phyloP scores from a whole-genome alignment of 2,113 vertebrate genomes.

The Syrmaticus mikado region DNA sequence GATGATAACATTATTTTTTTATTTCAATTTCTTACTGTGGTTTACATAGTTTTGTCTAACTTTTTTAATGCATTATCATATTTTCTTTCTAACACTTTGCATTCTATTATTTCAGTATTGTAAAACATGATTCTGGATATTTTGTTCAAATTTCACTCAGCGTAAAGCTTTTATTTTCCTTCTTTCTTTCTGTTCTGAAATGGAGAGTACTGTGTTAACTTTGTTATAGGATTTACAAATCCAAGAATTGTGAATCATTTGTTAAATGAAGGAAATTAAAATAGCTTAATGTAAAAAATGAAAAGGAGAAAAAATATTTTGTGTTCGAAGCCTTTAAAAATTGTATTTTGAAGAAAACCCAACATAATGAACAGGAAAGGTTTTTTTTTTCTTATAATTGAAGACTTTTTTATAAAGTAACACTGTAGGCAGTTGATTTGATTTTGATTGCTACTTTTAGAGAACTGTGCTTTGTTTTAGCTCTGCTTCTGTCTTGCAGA shows the following conservation, averaged over 20 bases:
- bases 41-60: not conserved
- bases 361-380: not conserved
- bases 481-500: not conserved
- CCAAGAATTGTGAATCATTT: fast-evolving
- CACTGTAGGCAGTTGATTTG: fast-evolving
- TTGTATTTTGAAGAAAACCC: not conserved
- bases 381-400: not conserved
- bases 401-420: not conserved
- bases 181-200: not conserved
- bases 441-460: not conserved
- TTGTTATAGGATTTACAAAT: not conserved
- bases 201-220: not conserved
- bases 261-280: not conserved
- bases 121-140: not conserved
- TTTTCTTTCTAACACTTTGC: not conserved
- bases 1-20: not conserved
- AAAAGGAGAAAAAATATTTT: not conserved
- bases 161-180: not conserved
- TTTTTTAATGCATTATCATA: not conserved
- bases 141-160: not conserved
- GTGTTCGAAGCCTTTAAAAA: not conserved
- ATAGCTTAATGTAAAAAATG: not conserved
- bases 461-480: not conserved
- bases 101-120: not conserved
- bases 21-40: not conserved